Evolutionary conservation across 2,888 invertebrate species (phyloP).

Genomic region (Steromphala cineraria): DNA sequence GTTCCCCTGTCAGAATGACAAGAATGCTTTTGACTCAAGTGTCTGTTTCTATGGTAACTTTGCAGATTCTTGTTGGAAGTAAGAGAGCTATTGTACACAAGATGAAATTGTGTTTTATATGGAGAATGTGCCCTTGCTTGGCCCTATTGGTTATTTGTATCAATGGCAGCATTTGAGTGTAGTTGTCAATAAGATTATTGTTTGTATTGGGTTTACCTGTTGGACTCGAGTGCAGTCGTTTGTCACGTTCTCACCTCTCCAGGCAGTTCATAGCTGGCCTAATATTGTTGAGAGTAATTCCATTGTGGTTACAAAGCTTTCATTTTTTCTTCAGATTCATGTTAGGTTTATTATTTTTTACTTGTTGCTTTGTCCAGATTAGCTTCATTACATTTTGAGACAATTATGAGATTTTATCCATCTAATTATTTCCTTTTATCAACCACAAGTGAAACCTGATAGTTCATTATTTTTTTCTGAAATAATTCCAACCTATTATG

Average conservation of each 20-base stretch:
- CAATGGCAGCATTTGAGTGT: background rate
- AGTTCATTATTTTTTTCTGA: too few species aligned
- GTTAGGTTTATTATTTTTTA: too few species aligned
- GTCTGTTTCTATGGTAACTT: background rate
- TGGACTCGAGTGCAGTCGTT: background rate
- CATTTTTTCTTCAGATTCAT: too few species aligned
- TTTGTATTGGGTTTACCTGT: background rate
- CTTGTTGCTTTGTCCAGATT: too few species aligned
- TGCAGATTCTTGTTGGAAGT: background rate
- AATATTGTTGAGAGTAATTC: background rate
- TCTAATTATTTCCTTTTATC: too few species aligned
- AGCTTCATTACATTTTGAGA: too few species aligned
- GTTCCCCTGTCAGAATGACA: slow-evolving; percentile 11
- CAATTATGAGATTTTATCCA: too few species aligned
- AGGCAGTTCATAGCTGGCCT: background rate
- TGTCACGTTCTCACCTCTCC: background rate
- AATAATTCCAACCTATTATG: too few species aligned
- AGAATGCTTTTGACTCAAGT: slow-evolving; percentile 5
- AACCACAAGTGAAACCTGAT: too few species aligned
- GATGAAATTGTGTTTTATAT: background rate
- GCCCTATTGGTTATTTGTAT: background rate
- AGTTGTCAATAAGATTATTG: background rate
- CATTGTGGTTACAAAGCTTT: too few species aligned
- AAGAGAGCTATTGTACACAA: background rate
- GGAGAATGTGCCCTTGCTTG: background rate